phyloP scores from a whole-genome alignment of 2,888 invertebrate species.

The Plebejus melissa region DNA sequence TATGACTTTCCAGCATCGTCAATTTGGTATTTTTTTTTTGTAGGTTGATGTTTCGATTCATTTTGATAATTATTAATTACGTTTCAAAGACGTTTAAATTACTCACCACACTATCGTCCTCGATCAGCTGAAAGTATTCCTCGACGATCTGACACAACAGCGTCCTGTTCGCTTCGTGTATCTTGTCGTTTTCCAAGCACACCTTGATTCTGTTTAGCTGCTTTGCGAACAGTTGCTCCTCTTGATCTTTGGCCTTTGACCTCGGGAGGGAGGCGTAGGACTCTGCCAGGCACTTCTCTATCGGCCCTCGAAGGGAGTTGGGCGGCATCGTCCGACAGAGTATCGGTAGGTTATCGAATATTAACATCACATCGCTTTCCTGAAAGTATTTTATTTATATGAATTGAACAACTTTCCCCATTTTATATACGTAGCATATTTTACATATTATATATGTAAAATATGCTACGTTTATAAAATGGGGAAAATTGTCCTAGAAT shows the following conservation, averaged over 20 bases:
- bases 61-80: background rate
- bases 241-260: slow-evolving; percentile 40
- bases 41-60: too few relatives aligned
- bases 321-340: slow-evolving; percentile 80
- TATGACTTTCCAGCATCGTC: too few relatives aligned
- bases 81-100: background rate
- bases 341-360: slow-evolving; percentile 74
- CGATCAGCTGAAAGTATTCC: slow-evolving; percentile 61
- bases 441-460: too few relatives aligned
- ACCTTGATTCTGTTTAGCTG: slow-evolving; percentile 54
- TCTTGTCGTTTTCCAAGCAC: slow-evolving; percentile 69
- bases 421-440: too few relatives aligned
- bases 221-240: slow-evolving; percentile 46
- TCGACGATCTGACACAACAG: slow-evolving; percentile 71
- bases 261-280: slow-evolving; percentile 46
- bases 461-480: too few relatives aligned
- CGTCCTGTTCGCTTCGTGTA: slow-evolving; percentile 80
- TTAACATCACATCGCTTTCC: slow-evolving; percentile 65
- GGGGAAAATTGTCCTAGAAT: too few relatives aligned
- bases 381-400: slow-evolving; percentile 43
- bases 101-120: slow-evolving; percentile 67
- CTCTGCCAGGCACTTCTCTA: slow-evolving; percentile 69
- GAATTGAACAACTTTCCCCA: too few relatives aligned
- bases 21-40: too few relatives aligned
- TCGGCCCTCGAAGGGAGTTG: slow-evolving; percentile 71